Evolutionary conservation across 1,140 invertebrate genomes (phyloP).

Genomic region (Pachypsylla venusta): DNA sequence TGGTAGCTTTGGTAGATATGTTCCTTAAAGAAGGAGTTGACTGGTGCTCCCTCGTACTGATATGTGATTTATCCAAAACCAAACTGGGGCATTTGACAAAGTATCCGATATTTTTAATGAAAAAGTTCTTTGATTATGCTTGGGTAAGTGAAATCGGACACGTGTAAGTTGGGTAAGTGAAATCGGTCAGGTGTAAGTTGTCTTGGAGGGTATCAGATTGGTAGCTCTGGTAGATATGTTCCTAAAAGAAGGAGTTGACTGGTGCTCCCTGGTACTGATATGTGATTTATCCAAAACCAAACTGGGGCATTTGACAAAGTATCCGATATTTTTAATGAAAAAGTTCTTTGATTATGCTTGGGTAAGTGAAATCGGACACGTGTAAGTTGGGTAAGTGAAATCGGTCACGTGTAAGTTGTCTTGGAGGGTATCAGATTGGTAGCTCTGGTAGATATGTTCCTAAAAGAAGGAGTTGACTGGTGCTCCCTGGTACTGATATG

Average conservation of each 20-base stretch:
- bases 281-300: not conserved
- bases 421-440: slow-evolving; percentile 12
- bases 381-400: no score
- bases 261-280: not conserved
- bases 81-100: slow-evolving; percentile 13
- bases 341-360: slow-evolving; percentile 16
- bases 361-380: no score
- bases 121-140: slow-evolving; percentile 15
- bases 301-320: slow-evolving; percentile 14
- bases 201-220: slow-evolving; percentile 12
- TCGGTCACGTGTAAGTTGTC: no score
- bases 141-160: slow-evolving; percentile 17
- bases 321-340: slow-evolving; percentile 11
- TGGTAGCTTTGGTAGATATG: slow-evolving; percentile 10
- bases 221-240: slow-evolving; percentile 9
- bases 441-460: slow-evolving; percentile 8
- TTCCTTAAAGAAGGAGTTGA: slow-evolving; percentile 11
- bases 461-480: slow-evolving; percentile 11
- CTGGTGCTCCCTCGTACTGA: not conserved
- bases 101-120: slow-evolving; percentile 12
- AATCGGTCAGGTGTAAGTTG: no score
- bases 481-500: not conserved
- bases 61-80: slow-evolving; percentile 2
- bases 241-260: slow-evolving; percentile 11
- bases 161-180: no score